phyloP scores from a whole-genome alignment of 2,797 vertebrate genomes.

The Fundulus diaphanus region DNA sequence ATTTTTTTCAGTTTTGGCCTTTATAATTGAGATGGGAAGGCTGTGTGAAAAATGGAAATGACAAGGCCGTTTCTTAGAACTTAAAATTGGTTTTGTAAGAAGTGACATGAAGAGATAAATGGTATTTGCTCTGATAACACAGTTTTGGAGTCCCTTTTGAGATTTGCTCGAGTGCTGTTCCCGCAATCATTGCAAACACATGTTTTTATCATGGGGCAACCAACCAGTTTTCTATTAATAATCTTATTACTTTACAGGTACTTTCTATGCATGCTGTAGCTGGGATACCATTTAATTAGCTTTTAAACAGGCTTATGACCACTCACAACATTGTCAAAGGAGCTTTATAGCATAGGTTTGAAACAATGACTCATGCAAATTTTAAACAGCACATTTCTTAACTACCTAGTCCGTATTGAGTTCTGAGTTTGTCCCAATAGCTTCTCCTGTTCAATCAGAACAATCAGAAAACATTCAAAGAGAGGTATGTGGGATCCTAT shows the following conservation, averaged over 20 bases:
- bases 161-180: not conserved
- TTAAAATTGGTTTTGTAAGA: slow-evolving; percentile 1
- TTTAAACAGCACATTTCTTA: not conserved
- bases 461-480: not conserved
- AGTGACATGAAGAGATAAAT: not conserved
- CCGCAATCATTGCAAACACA: not conserved
- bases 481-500: not conserved
- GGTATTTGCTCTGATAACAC: not conserved
- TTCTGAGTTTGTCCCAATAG: not conserved
- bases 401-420: not conserved
- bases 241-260: not conserved
- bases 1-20: slow-evolving; percentile 1
- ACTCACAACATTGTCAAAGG: not conserved
- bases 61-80: not conserved
- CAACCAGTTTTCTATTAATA: not conserved
- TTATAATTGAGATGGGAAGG: not conserved
- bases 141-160: not conserved
- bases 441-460: not conserved
- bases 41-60: slow-evolving; percentile 2
- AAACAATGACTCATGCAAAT: not conserved
- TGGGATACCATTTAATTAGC: not conserved
- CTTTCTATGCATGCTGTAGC: not conserved
- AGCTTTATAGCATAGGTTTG: not conserved
- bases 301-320: not conserved
- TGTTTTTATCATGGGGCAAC: not conserved